Conservation (phyloP, 2,797 vertebrate genomes). For the Lutjanus campechanus region DNA sequence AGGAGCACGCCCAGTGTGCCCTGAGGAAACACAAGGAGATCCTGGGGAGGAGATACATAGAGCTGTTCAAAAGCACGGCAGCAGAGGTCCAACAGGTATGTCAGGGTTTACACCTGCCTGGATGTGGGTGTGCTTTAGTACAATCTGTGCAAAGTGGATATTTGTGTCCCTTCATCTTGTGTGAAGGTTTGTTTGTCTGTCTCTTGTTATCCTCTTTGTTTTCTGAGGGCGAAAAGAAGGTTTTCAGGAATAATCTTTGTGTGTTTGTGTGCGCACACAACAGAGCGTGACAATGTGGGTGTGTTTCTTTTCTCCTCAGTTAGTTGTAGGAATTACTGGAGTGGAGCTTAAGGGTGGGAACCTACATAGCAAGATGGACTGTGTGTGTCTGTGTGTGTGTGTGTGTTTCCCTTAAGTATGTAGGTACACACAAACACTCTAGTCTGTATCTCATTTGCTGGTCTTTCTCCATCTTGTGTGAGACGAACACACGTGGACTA, state of each 20-base stretch:
- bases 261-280: conserved; percentile 33
- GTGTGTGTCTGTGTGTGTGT: conserved; percentile 38
- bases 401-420: conserved; percentile 30
- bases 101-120: background rate
- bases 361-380: conserved; percentile 34
- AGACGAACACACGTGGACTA: conserved; percentile 14
- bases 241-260: background rate
- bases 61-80: conserved; percentile 97
- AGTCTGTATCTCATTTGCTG: conserved; percentile 15
- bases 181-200: background rate
- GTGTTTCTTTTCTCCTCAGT: conserved; percentile 38
- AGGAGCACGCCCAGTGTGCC: conserved; percentile 95
- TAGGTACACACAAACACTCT: conserved; percentile 22
- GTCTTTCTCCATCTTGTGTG: conserved; percentile 3
- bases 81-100: conserved; percentile 97
- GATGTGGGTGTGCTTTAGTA: conserved; percentile 15
- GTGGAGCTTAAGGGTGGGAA: conserved; percentile 54
- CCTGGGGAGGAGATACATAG: conserved; percentile 96
- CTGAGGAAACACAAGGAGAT: conserved; percentile 98
- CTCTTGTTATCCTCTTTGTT: background rate
- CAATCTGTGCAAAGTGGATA: background rate
- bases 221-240: background rate
- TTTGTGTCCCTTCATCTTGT: background rate
- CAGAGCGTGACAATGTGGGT: conserved; percentile 35
- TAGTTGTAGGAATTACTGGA: conserved; percentile 36